Percentiles rank a stretch among this genome's conserved stretches.
Conservation (phyloP, 2,113 vertebrate species). For the Charina bottae region DNA sequence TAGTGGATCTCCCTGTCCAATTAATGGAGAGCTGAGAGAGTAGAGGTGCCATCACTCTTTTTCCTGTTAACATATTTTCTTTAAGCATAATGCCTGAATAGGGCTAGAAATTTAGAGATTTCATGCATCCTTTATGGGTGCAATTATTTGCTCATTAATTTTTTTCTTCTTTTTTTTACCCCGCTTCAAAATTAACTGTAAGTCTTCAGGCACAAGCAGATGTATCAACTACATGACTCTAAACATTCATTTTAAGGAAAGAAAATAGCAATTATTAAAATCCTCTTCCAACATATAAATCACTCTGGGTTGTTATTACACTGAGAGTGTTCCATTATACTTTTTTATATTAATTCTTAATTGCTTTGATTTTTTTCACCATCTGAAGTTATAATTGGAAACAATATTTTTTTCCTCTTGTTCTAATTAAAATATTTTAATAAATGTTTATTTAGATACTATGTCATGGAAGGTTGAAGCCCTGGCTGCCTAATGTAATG, state of each 20-base stretch:
- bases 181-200: conserved; percentile 21
- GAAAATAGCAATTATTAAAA: conserved; percentile 60
- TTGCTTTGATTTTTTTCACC: conserved; percentile 58
- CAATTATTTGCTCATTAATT: conserved; percentile 31
- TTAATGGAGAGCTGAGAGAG: not conserved
- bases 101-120: not conserved
- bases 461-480: conserved; percentile 67
- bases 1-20: not conserved
- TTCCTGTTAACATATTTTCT: not conserved
- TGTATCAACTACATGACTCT: conserved; percentile 22
- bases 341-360: conserved; percentile 72
- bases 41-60: not conserved
- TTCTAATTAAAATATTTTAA: conserved; percentile 77
- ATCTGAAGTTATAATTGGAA: conserved; percentile 71
- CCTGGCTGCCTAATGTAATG: conserved; percentile 72
- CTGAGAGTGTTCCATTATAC: conserved; percentile 64
- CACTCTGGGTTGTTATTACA: conserved; percentile 53
- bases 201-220: conserved; percentile 28
- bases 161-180: not conserved
- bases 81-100: not conserved
- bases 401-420: conserved; percentile 68
- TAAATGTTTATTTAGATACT: conserved; percentile 70
- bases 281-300: conserved; percentile 59
- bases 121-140: conserved; percentile 4
- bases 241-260: conserved; percentile 43